Base-by-base conservation (phyloP, 2,888 invertebrate genomes). In the Rhamphomyia laevipes region DNA sequence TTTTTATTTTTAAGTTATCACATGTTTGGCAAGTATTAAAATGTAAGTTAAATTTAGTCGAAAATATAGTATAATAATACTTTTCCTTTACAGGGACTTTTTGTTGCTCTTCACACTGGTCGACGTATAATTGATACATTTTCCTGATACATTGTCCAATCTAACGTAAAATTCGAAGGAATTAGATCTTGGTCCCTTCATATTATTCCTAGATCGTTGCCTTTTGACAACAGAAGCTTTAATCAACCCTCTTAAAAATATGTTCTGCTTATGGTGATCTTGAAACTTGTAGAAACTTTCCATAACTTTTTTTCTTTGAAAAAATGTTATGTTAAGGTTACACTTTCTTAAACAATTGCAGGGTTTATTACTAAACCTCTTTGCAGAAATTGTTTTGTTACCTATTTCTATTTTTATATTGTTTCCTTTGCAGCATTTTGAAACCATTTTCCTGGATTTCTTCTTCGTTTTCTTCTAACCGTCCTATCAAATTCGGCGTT, bases 41-140 rank as follows among this genome's bases (percentile, higher is more conserved):
- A 12, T 48, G 47, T 43, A 48, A 43, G 27, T 46, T 46, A 46
- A 46, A 46, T 40, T 46, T 46, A 11, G 40, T 46, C n/a, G 18
- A 37, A 46, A 46, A 46, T 46, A 46, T 30, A 37, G 23, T 37
- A n/a, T 45, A 45, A 37, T 45, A 45, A 37, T 9, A 45, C 23
- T 45, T 37, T 37, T 21, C 5, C 23, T 45, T 45, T 37, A 37
- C 37, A 37, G 45, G 45, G 18, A 21, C 37, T 35, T 21, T 45
- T 37, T 45, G 1, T 37, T 35, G n/a, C 2, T 18, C 37, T 10
- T 33, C 9, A 45, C 45, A 45, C 16, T 45, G 17, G 4, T 33
- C 45, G 16, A 45, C 45, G 17, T 45, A 45, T 3, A 43, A 18
- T 12, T 45, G 6, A 33, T 45, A 17, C 33, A 45, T 45, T 33